Base-by-base conservation (phyloP, 2,797 vertebrate genomes). In the Lates japonicus region DNA sequence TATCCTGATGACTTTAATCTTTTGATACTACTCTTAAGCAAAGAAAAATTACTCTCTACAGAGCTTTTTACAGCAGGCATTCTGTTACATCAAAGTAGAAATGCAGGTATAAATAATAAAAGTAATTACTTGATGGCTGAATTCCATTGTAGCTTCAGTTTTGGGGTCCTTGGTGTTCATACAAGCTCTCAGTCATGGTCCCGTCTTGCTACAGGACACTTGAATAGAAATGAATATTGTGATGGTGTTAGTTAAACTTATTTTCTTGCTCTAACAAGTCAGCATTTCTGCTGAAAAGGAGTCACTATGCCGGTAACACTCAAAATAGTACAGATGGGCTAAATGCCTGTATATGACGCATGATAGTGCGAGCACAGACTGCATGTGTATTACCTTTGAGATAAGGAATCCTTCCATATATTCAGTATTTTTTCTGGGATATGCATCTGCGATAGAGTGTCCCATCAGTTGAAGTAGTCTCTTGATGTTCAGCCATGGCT, bases 341-440 rank as follows among this genome's bases (percentile, higher is more conserved):
- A 35, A 16, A 5, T 20, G 22, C 2, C 25, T 31, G 1, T 31
- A 4, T 14, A 9, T 16, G 20, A 42, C 33, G 41, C 48, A 1
- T 42, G 41, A 37, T 37, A 4, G 5, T 42, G 41, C 41, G 14
- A 2, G 25, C 1, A 29, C 29, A 4, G 2, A 13, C 9, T 25
- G 7, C 39, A 22, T 19, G 5, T 11, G 1, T 7, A 76, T 93
- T 96, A 98, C 98, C 97, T 99, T 98, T 8, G 97, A 98, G 55
- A 97, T 86, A 67, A 97, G 94, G 93, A 98, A 99, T 44, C 97
- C 96, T 37, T 95, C 92, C 82, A 93, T 94, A 19, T 97, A 97
- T 16, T 96, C 69, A 96, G 81, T 7, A 99, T n/a, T 95, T 80
- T 93, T 94, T 72, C 90, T 91, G 55, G 94, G 93, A 74, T 95